Evolutionary conservation across 1,140 invertebrate species (phyloP).

Genomic region (Akabosia matsudoensis): DNA sequence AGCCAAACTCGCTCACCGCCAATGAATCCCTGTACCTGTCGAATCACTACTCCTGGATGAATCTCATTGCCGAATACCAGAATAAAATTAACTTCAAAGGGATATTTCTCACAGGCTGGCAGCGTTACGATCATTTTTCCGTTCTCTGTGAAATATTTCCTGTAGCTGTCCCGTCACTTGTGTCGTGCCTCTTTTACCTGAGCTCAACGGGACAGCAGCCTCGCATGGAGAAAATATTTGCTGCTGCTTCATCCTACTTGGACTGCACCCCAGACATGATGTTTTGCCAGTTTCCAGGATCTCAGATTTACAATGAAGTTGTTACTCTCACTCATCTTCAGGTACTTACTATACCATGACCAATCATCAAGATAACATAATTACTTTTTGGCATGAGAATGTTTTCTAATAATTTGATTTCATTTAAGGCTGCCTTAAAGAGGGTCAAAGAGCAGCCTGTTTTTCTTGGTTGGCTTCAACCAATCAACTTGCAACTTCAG

Average conservation of each 20-base stretch:
- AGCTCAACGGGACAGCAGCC: slow-evolving; percentile 39
- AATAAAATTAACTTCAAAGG: slow-evolving; percentile 60
- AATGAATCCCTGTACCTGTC: slow-evolving; percentile 61
- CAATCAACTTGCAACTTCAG: slow-evolving; percentile 49
- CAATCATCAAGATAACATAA: neutral
- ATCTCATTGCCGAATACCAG: slow-evolving; percentile 56
- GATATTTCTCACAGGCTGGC: slow-evolving; percentile 73
- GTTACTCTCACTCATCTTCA: slow-evolving; percentile 19
- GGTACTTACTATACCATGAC: slow-evolving; percentile 18
- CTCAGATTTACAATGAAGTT: slow-evolving; percentile 47
- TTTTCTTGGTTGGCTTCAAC: slow-evolving; percentile 51
- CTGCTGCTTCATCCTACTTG: slow-evolving; percentile 40
- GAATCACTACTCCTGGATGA: slow-evolving; percentile 67
- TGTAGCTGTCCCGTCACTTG: slow-evolving; percentile 64
- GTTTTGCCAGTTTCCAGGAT: slow-evolving; percentile 50
- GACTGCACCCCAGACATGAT: slow-evolving; percentile 47
- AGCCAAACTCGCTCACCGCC: slow-evolving; percentile 56
- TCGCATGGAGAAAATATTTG: slow-evolving; percentile 40
- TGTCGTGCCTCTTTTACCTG: slow-evolving; percentile 54
- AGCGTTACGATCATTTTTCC: slow-evolving; percentile 69
- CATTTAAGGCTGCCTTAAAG: slow-evolving; percentile 36
- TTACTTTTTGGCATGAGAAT: neutral
- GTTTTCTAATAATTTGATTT: neutral
- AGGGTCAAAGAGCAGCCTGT: slow-evolving; percentile 47
- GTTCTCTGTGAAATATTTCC: slow-evolving; percentile 65